Evolutionary conservation across 2,888 invertebrate species (phyloP), one percentile per base, ranked within the genome.

Genomic region (Chrysotoxum bicinctum): DNA sequence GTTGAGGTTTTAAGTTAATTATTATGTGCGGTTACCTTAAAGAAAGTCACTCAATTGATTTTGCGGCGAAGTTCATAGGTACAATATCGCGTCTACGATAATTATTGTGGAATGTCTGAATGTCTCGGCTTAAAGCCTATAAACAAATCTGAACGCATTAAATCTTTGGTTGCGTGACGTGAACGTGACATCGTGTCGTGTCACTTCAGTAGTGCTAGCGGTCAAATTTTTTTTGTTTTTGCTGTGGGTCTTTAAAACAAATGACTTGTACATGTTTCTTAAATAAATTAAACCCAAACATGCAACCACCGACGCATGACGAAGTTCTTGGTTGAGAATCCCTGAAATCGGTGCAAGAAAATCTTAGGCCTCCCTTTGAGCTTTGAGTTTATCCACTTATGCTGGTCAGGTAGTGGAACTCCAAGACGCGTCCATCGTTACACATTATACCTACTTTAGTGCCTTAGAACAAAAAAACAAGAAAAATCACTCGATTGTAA

Each of bases 291-390:
- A 50, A 35, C 26, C 54, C 45, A 54, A 48, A 64, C 60, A 78
- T 54, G 68, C 73, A 74, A 69, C 56, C 83, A 75, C 43, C 84
- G 79, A 84, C 84, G 84, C 84, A 75, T 80, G 58, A 79, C 75
- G 8, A 21, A 40, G 50, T 64, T 79, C 74, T 79, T 58, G 74
- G 30, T 43, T 30, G 23, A 23, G 68, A 62, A 69, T 74, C 14
- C 50, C 23, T 64, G 48, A 62, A 81, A 78, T 69, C 73, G 68
- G 60, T 48, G 73, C 73, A 68, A 62, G 73, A 40, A 52, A 35
- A 62, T 64, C 35, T 58, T 62, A 19, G n/a, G 50, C 26, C 14
- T 58, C 35, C 74, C 62, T 35, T 43, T 43, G 48, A 30, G 9
- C 62, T 35, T 43, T 43, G 48, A 30, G 9, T 66, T n/a, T 35